These are phyloP conservation scores for Cantharis flavilabris DNA, from an alignment of 2,888 invertebrate species.

Conservation along the genomic window DNA sequence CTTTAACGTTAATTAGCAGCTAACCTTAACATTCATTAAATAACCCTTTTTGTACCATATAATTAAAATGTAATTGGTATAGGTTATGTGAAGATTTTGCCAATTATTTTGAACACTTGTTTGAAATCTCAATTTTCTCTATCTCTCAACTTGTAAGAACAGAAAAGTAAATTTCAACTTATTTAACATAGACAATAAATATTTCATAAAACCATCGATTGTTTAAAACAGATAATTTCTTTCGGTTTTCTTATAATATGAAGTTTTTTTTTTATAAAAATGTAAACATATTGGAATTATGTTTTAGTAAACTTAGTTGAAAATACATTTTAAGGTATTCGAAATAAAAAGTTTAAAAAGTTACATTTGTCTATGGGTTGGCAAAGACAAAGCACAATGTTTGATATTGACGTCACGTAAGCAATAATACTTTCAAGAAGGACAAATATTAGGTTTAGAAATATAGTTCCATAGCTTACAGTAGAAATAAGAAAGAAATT, in stretches of 20 bases:
- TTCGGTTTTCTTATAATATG: not conserved
- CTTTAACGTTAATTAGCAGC: not conserved
- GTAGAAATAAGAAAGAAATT: slow-evolving; percentile 17
- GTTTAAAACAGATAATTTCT: not conserved
- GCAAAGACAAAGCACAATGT: slow-evolving; percentile 16
- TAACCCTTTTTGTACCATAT: not conserved
- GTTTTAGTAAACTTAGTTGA: not conserved
- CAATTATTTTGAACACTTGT: not conserved
- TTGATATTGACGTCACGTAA: slow-evolving; percentile 23
- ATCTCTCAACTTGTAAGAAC: not conserved
- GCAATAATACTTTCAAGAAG: slow-evolving; percentile 22
- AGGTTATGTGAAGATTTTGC: not conserved
- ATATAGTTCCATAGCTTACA: slow-evolving; percentile 21
- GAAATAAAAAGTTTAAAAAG: not conserved
- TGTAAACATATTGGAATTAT: not conserved
- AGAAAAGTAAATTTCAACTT: not conserved
- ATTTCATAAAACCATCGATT: not conserved
- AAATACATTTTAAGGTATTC: not conserved
- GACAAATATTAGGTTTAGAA: slow-evolving; percentile 24
- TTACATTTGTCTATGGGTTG: not conserved
- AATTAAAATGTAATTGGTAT: not conserved
- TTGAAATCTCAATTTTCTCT: not conserved
- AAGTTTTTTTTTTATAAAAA: not conserved
- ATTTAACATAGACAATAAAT: no score
- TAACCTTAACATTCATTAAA: not conserved